Evolutionary conservation across 1,140 invertebrate species (phyloP).

Genomic region (Pogonus chalceus): DNA sequence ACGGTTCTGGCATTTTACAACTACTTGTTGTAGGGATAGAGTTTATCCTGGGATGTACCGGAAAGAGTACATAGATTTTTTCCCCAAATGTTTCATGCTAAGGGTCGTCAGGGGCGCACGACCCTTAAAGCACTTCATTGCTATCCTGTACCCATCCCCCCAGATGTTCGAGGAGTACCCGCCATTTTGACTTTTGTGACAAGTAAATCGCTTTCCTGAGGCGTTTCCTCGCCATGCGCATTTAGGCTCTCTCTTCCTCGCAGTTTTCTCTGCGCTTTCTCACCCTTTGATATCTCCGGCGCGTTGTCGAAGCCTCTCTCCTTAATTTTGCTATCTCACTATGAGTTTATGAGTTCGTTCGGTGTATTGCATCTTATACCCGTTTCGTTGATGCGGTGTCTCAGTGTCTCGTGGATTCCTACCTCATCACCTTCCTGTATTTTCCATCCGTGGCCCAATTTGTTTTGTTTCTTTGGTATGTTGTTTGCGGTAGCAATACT

Average conservation of each 20-base stretch:
- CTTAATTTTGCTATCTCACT: background rate
- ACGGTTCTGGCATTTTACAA: background rate
- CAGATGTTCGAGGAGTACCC: background rate
- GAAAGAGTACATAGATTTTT: background rate
- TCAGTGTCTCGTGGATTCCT: background rate
- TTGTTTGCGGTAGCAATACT: background rate
- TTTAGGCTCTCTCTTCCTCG: slow-evolving; percentile 11
- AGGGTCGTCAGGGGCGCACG: background rate
- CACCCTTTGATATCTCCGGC: background rate
- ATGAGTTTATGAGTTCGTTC: background rate
- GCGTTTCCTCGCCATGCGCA: slow-evolving; percentile 7
- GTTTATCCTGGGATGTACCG: background rate
- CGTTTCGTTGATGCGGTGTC: background rate
- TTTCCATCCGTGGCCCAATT: too few species aligned
- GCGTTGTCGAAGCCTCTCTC: background rate
- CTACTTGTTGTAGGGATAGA: background rate
- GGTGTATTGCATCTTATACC: background rate
- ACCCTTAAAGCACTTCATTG: background rate
- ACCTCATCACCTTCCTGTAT: too few species aligned
- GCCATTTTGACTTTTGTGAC: background rate
- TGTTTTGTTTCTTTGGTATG: background rate
- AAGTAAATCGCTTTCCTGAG: slow-evolving; percentile 13
- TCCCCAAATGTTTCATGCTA: background rate
- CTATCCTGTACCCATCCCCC: background rate
- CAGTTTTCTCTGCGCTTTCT: background rate